Base-by-base conservation (phyloP, 1,140 invertebrate species). In the Stratiolaelaps scimitus region DNA sequence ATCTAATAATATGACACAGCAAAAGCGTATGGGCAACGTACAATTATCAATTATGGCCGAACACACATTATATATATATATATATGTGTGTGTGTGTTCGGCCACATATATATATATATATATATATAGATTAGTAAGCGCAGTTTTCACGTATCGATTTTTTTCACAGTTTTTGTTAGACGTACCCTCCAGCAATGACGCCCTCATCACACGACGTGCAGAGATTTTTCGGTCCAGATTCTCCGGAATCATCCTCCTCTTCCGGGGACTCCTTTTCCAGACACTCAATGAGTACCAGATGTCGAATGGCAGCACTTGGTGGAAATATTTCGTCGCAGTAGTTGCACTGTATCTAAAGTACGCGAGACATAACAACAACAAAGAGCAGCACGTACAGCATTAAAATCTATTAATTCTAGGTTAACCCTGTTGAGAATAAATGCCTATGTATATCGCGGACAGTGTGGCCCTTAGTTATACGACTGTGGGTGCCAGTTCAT, bases 141-240 rank as follows among this genome's bases (percentile, higher is more conserved):
- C n/a, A n/a, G n/a, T n/a, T n/a, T n/a, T n/a, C n/a, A n/a, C n/a
- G n/a, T n/a, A n/a, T n/a, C n/a, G n/a, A n/a, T n/a, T n/a, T n/a
- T n/a, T n/a, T n/a, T n/a, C n/a, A n/a, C n/a, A n/a, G n/a, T n/a
- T n/a, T n/a, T 17, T 29, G 17, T 17, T 1, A 15, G 5, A 60
- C 23, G 81, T 85, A 91, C 71, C 85, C 87, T 28, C 85, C 85
- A 43, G 87, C 88, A 15, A 81, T 78, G 60, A 84, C 83, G 70
- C 85, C 83, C 71, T 92, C 89, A 67, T 84, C 84, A 76, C 89
- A 92, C 71, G 84, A 89, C 68, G 84, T 89, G 76, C 89, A 92
- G 72, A 83, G 83, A 71, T 69, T 64, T 66, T 34, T 67, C 46
- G 48, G 65, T 40, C 34, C 34, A 53, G 84, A 81, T 66, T 85